Evolutionary conservation across 2,888 invertebrate genomes (phyloP).

Genomic region (Acanthococcus lagerstroemiae): DNA sequence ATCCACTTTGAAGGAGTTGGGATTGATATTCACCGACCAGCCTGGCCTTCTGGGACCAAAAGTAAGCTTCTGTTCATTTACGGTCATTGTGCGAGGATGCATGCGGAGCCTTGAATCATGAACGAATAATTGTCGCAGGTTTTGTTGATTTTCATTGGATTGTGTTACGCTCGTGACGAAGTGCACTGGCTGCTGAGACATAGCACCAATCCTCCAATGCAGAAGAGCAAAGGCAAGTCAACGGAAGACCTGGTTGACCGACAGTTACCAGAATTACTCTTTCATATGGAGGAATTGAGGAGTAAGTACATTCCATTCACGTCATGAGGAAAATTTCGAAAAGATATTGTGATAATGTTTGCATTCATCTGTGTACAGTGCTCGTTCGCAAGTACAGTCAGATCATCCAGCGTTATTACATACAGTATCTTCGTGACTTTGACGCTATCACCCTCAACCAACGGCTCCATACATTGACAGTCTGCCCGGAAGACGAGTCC

Average conservation of each 20-base stretch:
- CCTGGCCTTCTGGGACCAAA: constrained; percentile 96
- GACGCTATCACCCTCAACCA: constrained; percentile 86
- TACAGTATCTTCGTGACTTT: constrained; percentile 91
- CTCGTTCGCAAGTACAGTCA: constrained; percentile 92
- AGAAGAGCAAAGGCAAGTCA: constrained; percentile 71
- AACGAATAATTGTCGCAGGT: constrained; percentile 47
- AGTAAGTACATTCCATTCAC: constrained; percentile 44
- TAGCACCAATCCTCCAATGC: constrained; percentile 85
- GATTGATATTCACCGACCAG: constrained; percentile 91
- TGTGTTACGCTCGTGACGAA: constrained; percentile 93
- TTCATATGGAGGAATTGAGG: constrained; percentile 95
- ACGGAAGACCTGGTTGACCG: constrained; percentile 91
- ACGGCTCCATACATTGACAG: constrained; percentile 68
- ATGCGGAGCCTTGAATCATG: background rate
- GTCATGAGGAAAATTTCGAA: background rate
- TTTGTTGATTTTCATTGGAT: constrained; percentile 87
- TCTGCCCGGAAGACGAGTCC: constrained; percentile 89
- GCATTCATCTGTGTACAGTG: constrained; percentile 43
- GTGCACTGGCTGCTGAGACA: constrained; percentile 93
- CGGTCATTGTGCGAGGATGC: no score
- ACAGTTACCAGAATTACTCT: constrained; percentile 90
- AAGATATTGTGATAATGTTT: no score
- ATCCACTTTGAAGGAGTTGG: constrained; percentile 88
- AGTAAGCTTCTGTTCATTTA: constrained; percentile 39
- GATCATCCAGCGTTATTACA: constrained; percentile 94